These are phyloP conservation scores for Heliocidaris tuberculata DNA, from an alignment of 35 echinoderm and acorn worm genomes.

Conservation along the genomic window DNA sequence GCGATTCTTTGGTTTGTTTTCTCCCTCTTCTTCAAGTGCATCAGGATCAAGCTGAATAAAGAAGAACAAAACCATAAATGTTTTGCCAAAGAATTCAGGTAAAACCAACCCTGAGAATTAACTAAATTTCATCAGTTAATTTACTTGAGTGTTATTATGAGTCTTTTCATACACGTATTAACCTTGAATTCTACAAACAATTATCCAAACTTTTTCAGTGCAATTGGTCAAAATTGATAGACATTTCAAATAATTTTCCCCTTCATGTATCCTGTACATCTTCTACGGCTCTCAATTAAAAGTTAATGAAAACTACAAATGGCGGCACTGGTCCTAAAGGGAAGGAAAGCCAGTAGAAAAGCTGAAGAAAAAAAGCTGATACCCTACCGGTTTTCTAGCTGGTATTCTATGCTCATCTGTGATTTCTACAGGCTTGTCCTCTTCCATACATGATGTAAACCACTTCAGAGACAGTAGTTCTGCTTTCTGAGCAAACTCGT, in stretches of 20 bases:
- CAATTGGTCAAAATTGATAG: too few relatives aligned
- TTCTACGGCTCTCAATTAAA: not conserved
- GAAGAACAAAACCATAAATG: not conserved
- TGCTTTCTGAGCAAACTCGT: constrained; percentile 21
- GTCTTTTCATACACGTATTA: too few relatives aligned
- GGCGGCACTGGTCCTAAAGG: not conserved
- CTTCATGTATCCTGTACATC: too few relatives aligned
- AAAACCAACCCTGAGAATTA: not conserved
- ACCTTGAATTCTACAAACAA: too few relatives aligned
- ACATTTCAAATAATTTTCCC: too few relatives aligned
- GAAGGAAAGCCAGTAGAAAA: not conserved
- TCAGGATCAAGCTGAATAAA: constrained; percentile 5
- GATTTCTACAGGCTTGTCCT: constrained; percentile 55
- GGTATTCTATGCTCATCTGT: constrained; percentile 72
- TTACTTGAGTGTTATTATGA: too few relatives aligned
- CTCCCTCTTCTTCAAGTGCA: constrained; percentile 8
- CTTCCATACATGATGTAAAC: constrained; percentile 89
- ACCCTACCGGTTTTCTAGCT: constrained; percentile 43
- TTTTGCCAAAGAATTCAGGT: not conserved
- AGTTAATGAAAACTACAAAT: not conserved
- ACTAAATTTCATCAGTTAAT: too few relatives aligned
- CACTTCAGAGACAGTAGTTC: constrained; percentile 73
- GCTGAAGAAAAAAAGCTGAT: too few relatives aligned
- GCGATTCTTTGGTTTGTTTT: not conserved
- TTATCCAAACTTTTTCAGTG: too few relatives aligned